phyloP scores from a whole-genome alignment of 2,888 invertebrate species.

The Tenthredo mesomela region DNA sequence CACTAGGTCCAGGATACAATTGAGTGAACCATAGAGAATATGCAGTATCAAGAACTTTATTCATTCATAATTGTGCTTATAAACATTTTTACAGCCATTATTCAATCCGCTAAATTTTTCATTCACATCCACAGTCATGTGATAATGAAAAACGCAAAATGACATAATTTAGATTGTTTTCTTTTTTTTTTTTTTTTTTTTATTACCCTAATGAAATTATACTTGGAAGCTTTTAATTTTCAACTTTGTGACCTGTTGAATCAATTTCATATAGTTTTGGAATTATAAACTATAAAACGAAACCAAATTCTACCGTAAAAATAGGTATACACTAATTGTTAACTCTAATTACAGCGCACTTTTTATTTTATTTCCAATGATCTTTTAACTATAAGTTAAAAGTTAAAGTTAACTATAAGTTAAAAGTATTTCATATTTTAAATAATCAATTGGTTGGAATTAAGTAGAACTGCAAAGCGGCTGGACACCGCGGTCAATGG shows the following conservation, averaged over 20 bases:
- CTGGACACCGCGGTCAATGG: not conserved
- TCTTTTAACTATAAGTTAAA: not conserved
- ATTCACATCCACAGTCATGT: not conserved
- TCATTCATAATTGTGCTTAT: not conserved
- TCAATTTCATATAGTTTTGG: not conserved
- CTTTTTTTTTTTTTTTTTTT: not conserved
- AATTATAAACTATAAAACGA: not conserved
- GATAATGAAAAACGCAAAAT: not conserved
- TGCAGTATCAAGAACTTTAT: not conserved
- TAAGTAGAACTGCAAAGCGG: not conserved
- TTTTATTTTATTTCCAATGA: not conserved
- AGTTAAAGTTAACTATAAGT: not conserved
- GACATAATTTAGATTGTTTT: not conserved
- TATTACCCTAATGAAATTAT: not conserved
- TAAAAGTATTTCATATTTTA: not conserved
- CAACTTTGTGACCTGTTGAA: not conserved
- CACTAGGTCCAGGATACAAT: not conserved
- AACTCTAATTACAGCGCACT: not conserved
- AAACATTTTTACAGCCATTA: not conserved
- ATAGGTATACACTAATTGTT: not conserved
- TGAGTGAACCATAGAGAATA: not conserved
- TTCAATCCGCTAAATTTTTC: not conserved
- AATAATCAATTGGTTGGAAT: not conserved
- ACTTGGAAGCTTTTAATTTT: not conserved
- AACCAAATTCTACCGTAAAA: not conserved